A percentile compares a stretch with the other conserved stretches of the same genome.
Conservation (phyloP, 2,113 vertebrate genomes). For the Turdus rufiventris region DNA sequence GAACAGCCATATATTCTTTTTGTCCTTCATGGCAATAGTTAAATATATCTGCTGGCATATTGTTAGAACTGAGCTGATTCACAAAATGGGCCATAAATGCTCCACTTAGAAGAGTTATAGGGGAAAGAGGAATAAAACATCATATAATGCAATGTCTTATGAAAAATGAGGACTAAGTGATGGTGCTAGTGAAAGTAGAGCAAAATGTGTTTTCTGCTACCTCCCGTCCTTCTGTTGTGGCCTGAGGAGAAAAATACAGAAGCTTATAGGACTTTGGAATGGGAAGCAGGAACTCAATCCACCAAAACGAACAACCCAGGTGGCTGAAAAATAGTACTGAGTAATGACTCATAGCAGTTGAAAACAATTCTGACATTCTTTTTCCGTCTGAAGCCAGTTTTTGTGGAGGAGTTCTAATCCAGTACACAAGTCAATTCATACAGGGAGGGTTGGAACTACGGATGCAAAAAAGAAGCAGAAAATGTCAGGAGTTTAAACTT, state of each 20-base stretch:
- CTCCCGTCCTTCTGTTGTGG: background rate
- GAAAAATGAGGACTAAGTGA: background rate
- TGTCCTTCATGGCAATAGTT: background rate
- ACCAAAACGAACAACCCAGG: background rate
- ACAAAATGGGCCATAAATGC: background rate
- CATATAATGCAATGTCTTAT: background rate
- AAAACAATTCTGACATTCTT: background rate
- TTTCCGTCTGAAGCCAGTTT: background rate
- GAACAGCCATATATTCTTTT: background rate
- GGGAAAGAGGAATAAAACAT: background rate
- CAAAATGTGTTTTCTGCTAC: background rate
- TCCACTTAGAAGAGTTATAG: background rate
- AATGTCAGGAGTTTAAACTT: conserved; percentile 20
- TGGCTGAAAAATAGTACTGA: background rate
- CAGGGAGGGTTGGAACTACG: background rate
- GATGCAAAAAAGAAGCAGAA: background rate
- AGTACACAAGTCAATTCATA: background rate
- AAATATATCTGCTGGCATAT: background rate
- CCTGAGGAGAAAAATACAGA: background rate
- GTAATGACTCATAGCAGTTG: background rate
- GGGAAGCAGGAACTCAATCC: background rate
- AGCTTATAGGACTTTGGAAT: background rate
- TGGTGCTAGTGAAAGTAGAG: background rate
- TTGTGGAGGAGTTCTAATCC: background rate
- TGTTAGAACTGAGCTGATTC: background rate